A percentile compares a stretch with the other conserved stretches of the same genome.
These are phyloP conservation scores for Lithobius niger DNA, from an alignment of 1,140 invertebrate species.

Conservation along the genomic window DNA sequence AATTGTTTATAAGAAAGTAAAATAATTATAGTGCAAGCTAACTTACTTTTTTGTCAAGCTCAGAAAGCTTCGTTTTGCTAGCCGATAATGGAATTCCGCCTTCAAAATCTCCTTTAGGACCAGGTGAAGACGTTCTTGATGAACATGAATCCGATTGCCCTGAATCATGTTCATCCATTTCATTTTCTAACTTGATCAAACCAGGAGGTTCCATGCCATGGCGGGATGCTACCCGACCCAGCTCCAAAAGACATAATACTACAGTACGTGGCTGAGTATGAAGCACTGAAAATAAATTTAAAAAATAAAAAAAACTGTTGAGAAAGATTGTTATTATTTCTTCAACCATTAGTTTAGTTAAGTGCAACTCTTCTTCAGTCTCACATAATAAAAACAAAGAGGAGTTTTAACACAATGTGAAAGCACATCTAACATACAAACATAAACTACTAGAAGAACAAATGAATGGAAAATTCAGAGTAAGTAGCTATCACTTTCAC, in stretches of 20 bases:
- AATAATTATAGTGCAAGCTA: conserved; percentile 6
- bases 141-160: conserved; percentile 12
- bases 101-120: conserved; percentile 10
- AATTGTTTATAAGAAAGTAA: conserved; percentile 1
- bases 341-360: neutral
- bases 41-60: conserved; percentile 44
- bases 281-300: conserved; percentile 47
- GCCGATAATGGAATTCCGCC: conserved; percentile 11
- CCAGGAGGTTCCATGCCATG: conserved; percentile 69
- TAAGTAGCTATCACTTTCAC: no score
- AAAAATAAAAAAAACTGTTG: neutral
- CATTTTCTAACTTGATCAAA: conserved; percentile 75
- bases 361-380: no score
- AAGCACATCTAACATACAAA: no score
- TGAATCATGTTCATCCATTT: conserved; percentile 53
- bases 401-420: no score
- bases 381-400: no score
- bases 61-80: conserved; percentile 24
- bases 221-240: conserved; percentile 62
- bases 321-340: neutral
- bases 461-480: no score
- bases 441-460: no score
- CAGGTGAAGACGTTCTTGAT: conserved; percentile 15
- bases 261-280: conserved; percentile 68
- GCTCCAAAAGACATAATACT: conserved; percentile 73